Evolutionary conservation across 1,140 invertebrate species (phyloP).

Genomic region (Neodiprion fabricii): DNA sequence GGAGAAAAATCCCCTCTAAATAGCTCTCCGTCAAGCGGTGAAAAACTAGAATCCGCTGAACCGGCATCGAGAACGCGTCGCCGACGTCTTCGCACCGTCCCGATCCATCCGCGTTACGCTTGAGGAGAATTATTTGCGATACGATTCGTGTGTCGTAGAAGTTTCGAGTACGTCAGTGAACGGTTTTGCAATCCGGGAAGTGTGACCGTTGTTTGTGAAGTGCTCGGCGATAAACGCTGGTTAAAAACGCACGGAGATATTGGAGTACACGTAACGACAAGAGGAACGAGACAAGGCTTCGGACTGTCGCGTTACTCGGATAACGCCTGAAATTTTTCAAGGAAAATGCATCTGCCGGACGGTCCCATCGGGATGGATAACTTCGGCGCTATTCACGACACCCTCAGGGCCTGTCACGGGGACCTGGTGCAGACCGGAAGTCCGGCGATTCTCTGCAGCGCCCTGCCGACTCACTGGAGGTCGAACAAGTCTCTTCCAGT

Average conservation of each 20-base stretch:
- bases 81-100: constrained; percentile 13
- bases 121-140: not conserved
- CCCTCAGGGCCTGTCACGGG: constrained; percentile 85
- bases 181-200: too few relatives aligned
- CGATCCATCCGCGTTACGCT: constrained; percentile 1
- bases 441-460: constrained; percentile 90
- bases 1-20: constrained; percentile 61
- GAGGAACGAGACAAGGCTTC: too few relatives aligned
- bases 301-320: too few relatives aligned
- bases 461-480: constrained; percentile 90
- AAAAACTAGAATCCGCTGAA: constrained; percentile 62
- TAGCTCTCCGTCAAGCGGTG: constrained; percentile 53
- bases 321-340: too few relatives aligned
- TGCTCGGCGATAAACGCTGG: too few relatives aligned
- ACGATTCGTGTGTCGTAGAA: too few relatives aligned
- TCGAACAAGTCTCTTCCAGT: constrained; percentile 96
- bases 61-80: constrained; percentile 57
- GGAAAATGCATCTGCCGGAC: constrained; percentile 63
- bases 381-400: constrained; percentile 75
- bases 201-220: too few relatives aligned
- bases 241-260: too few relatives aligned
- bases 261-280: too few relatives aligned
- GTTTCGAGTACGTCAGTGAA: too few relatives aligned
- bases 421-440: constrained; percentile 91
- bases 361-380: constrained; percentile 72